A percentile compares a stretch with the other conserved stretches of the same genome.
Evolutionary conservation across 2,888 invertebrate genomes (phyloP).

Genomic region (Endotricha flammealis): DNA sequence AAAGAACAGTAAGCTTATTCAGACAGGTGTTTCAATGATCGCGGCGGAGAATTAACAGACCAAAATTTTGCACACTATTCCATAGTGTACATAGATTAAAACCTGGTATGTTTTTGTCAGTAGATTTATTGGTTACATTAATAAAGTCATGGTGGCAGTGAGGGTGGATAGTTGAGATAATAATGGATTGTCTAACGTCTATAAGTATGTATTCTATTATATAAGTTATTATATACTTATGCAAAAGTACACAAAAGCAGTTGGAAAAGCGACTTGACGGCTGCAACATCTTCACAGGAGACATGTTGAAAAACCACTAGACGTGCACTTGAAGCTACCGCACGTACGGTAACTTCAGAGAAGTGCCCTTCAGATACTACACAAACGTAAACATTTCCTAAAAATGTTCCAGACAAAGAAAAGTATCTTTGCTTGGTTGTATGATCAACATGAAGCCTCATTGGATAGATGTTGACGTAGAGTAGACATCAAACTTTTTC

Average conservation of each 20-base stretch:
- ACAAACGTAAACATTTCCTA: conserved; percentile 37
- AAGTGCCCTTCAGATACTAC: conserved; percentile 37
- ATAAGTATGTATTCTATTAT: too few species aligned
- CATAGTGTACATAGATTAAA: too few species aligned
- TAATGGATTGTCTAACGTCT: too few species aligned
- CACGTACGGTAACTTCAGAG: conserved; percentile 42
- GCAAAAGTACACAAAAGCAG: conserved; percentile 17
- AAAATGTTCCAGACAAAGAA: conserved; percentile 34
- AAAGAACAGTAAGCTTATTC: conserved; percentile 13
- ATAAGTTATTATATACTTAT: too few species aligned
- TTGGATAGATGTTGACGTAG: too few species aligned
- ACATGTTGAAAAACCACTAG: conserved; percentile 69
- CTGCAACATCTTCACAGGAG: conserved; percentile 51
- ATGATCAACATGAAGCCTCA: not conserved
- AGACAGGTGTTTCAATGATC: conserved; percentile 17
- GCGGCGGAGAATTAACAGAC: too few species aligned
- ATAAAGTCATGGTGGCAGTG: too few species aligned
- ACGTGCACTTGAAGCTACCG: conserved; percentile 49
- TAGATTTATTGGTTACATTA: too few species aligned
- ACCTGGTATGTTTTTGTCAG: too few species aligned
- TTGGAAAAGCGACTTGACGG: conserved; percentile 19
- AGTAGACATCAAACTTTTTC: too few species aligned
- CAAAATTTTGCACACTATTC: too few species aligned
- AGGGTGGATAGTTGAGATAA: too few species aligned
- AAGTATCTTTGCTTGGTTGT: conserved; percentile 3